Percentiles rank a stretch among this genome's conserved stretches.
These are phyloP conservation scores for Entelurus aequoreus DNA, from an alignment of 2,113 vertebrate species.

Conservation along the genomic window DNA sequence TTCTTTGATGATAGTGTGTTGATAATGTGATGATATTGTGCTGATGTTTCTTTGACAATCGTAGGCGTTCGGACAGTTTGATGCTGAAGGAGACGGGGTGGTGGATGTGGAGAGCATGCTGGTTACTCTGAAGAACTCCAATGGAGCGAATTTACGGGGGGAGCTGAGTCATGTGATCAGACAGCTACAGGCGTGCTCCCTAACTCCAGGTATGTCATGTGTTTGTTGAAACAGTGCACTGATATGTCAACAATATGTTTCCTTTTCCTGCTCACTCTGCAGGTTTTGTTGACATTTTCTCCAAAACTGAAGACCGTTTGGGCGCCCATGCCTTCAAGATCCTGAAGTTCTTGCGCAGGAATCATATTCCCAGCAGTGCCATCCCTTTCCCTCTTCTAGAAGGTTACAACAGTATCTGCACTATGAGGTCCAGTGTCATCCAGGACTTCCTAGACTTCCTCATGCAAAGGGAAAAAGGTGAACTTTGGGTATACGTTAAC, in stretches of 20 bases:
- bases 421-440: constrained; percentile 88
- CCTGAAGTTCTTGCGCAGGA: constrained; percentile 88
- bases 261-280: not conserved
- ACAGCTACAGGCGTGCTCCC: constrained; percentile 91
- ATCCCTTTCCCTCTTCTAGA: constrained; percentile 90
- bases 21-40: no score
- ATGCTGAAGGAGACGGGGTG: constrained; percentile 90
- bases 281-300: constrained; percentile 98
- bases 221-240: constrained; percentile 1
- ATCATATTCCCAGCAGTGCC: constrained; percentile 84
- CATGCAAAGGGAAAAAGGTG: constrained; percentile 89
- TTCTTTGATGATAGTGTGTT: no score
- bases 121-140: constrained; percentile 86
- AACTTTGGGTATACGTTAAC: not conserved
- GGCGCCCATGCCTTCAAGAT: constrained; percentile 85
- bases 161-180: constrained; percentile 93
- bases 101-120: constrained; percentile 94
- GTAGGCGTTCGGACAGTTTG: constrained; percentile 94
- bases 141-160: constrained; percentile 91
- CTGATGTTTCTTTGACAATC: not conserved
- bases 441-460: constrained; percentile 86
- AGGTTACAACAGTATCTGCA: constrained; percentile 90
- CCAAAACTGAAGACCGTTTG: constrained; percentile 86
- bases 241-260: not conserved
- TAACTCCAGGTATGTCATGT: constrained; percentile 85